Percentiles rank a stretch among this genome's conserved stretches.
Conservation (phyloP, 2,888 invertebrate species). For the Heterodera filipjevi region DNA sequence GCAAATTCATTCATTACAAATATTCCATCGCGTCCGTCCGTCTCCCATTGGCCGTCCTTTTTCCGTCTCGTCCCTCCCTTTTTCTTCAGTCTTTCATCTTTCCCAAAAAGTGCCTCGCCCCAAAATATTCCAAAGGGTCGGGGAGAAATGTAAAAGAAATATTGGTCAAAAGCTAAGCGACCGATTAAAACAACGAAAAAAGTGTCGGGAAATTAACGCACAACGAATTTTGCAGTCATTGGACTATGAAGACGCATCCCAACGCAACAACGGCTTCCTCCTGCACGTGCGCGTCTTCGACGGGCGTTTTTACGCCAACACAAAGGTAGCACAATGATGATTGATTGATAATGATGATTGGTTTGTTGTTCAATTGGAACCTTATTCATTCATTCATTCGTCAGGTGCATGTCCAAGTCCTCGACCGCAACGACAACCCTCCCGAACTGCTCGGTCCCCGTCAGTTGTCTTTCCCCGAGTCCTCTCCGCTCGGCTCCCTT, state of each 20-base stretch:
- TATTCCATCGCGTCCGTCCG: neutral
- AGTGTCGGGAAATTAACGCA: neutral
- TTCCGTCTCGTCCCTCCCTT: neutral
- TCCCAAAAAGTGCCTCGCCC: conserved; percentile 1
- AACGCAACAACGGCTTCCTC: conserved; percentile 86
- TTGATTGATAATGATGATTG: neutral
- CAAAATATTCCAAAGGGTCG: conserved; percentile 18
- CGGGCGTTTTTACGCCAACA: conserved; percentile 90
- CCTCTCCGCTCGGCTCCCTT: conserved; percentile 81
- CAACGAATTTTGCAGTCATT: conserved; percentile 76
- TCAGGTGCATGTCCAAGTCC: conserved; percentile 87
- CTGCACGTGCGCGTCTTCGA: conserved; percentile 81
- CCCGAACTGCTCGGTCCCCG: conserved; percentile 75
- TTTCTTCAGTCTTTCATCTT: conserved; percentile 5
- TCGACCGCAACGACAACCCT: conserved; percentile 96
- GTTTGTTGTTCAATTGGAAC: neutral
- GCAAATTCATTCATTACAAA: no score
- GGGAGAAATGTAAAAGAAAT: conserved; percentile 22
- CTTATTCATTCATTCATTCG: neutral
- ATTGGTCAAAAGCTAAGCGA: neutral
- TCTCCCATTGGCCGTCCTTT: neutral
- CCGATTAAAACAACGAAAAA: neutral
- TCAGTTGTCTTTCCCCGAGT: conserved; percentile 70
- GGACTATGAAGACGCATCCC: conserved; percentile 90
- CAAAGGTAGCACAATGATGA: conserved; percentile 65